These are phyloP conservation scores for Dendroctonus valens DNA, from an alignment of 1,140 invertebrate genomes.

Conservation along the genomic window DNA sequence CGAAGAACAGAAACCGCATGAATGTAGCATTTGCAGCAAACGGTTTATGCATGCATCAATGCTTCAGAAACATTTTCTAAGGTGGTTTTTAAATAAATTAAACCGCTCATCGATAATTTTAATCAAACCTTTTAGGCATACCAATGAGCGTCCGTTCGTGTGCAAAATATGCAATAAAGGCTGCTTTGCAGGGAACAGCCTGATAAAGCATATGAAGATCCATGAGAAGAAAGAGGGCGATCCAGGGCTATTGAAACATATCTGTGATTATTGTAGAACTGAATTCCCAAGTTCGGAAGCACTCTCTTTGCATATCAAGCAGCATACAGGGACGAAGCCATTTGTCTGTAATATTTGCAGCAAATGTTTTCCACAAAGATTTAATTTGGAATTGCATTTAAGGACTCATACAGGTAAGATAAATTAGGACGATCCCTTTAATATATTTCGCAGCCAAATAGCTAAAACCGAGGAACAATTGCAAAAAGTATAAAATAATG, in stretches of 20 bases:
- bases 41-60: conserved; percentile 61
- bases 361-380: conserved; percentile 61
- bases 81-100: conserved; percentile 3
- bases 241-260: conserved; percentile 48
- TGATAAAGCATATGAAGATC: conserved; percentile 51
- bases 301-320: conserved; percentile 53
- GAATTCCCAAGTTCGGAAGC: conserved; percentile 53
- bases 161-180: conserved; percentile 60
- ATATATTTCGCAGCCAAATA: too few species aligned
- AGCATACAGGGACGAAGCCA: conserved; percentile 55
- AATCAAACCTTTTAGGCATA: conserved; percentile 51
- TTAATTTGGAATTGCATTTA: conserved; percentile 66
- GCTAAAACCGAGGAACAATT: too few species aligned
- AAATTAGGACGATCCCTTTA: too few species aligned
- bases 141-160: conserved; percentile 63
- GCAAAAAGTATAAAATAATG: too few species aligned
- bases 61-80: conserved; percentile 62
- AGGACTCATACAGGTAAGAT: conserved; percentile 63
- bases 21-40: conserved; percentile 62
- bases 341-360: conserved; percentile 56
- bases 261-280: conserved; percentile 50
- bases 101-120: conserved; percentile 9
- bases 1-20: conserved; percentile 60
- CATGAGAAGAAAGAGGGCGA: conserved; percentile 50
- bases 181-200: conserved; percentile 55